These are phyloP conservation scores for Trachelus tabidus DNA, from an alignment of 2,888 invertebrate genomes.

Conservation along the genomic window DNA sequence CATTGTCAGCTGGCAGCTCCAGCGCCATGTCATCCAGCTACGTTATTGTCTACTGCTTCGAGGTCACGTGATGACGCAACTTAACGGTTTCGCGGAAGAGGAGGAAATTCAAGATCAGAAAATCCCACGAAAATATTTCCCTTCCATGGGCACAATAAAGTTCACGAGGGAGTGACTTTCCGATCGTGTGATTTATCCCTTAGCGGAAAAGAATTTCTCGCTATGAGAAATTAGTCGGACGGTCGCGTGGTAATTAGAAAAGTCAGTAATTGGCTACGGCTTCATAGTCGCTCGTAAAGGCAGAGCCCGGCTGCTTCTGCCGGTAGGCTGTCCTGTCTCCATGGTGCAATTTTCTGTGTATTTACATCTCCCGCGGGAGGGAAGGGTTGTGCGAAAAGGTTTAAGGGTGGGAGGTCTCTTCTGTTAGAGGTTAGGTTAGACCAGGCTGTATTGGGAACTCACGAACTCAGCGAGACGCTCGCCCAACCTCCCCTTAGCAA, in stretches of 20 bases:
- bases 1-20: background rate
- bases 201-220: background rate
- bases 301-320: constrained; percentile 28
- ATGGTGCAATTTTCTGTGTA: constrained; percentile 62
- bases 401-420: constrained; percentile 28
- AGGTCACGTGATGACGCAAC: background rate
- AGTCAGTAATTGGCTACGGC: constrained; percentile 56
- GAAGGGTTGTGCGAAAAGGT: constrained; percentile 26
- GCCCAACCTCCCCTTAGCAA: constrained; percentile 40
- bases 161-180: too few relatives aligned
- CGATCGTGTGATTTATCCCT: too few relatives aligned
- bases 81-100: too few relatives aligned
- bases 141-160: too few relatives aligned
- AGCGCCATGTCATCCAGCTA: background rate
- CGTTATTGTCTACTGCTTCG: background rate
- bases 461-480: background rate
- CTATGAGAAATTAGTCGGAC: constrained; percentile 39
- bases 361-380: constrained; percentile 63
- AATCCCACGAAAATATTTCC: background rate
- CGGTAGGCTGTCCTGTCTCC: constrained; percentile 45
- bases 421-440: background rate
- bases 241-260: constrained; percentile 60
- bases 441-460: background rate
- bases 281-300: constrained; percentile 48
- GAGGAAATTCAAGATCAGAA: background rate